Evolutionary conservation across 2,113 vertebrate genomes (phyloP), one percentile per base, ranked within the genome.

Genomic region (Chaetops frenatus): DNA sequence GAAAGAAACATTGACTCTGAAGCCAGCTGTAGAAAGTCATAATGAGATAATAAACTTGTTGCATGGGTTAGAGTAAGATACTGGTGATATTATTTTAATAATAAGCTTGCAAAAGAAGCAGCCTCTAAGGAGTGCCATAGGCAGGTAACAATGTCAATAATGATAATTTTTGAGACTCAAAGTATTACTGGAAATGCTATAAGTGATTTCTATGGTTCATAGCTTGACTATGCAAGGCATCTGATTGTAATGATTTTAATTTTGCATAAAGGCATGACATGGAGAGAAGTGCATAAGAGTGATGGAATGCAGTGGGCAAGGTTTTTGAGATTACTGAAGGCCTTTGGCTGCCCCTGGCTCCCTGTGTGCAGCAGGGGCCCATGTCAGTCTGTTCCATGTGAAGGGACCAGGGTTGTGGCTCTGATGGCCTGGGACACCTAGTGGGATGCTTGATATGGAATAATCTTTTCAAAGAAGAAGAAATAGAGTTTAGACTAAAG

Each of bases 381-480:
- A 0, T 25, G 23, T 11, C 21, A 36, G 18, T 29, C 6, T 6
- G 2, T 31, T 73, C 14, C 10, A 7, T 27, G 56, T 1, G 4
- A 76, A 71, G 21, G 23, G 21, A 50, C n/a, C 28, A 35, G 57
- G 29, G 18, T 8, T 28, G 5, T 36, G n/a, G 22, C 19, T 31
- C 33, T 53, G n/a, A 33, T 62, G 15, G 48, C 11, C 33, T 47
- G 35, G 54, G 33, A 35, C 14, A 17, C 40, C 10, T 31, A 6
- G 16, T 50, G 17, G 31, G 21, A 44, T 42, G 9, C 7, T 47
- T 35, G 40, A 23, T 65, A 35, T 14, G 7, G 36, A 81, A 70
- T 18, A 69, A 9, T 38, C 40, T 60, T 35, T 3, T 9, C 45
- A 38, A 65, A 73, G 29, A 70, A 9, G n/a, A 51, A 31, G 7